Percentiles rank a stretch among this genome's conserved stretches.
Evolutionary conservation across 64 coral and sea anemone species (phyloP).

Genomic region (Anthopleura sola): DNA sequence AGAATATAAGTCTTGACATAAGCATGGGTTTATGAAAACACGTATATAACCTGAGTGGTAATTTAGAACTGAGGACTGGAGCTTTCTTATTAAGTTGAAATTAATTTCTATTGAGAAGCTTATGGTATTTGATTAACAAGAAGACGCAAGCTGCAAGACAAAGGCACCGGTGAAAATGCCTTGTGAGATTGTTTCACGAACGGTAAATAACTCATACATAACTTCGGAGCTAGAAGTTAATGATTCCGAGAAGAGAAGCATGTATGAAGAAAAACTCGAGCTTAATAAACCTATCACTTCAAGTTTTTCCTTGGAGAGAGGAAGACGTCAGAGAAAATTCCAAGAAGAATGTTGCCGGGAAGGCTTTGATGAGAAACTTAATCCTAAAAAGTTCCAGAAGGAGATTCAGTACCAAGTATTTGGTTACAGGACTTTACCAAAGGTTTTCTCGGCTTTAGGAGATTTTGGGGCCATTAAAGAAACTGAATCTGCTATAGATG

Average conservation of each 20-base stretch:
- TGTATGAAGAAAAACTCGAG: neutral
- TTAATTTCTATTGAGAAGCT: constrained; percentile 22
- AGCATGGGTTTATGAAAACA: neutral
- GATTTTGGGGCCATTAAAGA: neutral
- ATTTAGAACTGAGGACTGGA: too few relatives aligned
- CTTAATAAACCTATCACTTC: neutral
- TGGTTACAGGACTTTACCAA: neutral
- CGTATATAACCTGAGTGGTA: too few relatives aligned
- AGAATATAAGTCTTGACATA: neutral
- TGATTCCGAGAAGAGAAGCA: neutral
- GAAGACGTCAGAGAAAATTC: neutral
- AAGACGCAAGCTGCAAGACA: neutral
- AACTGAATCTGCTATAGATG: neutral
- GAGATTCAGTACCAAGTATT: neutral
- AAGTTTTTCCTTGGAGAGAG: neutral
- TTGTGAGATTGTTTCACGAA: neutral
- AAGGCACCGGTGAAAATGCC: constrained; percentile 8
- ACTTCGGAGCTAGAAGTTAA: neutral
- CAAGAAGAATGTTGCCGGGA: neutral
- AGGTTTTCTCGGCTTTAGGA: neutral
- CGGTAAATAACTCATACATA: constrained; percentile 3
- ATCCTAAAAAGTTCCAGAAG: neutral
- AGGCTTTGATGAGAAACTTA: neutral
- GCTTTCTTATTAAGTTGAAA: neutral
- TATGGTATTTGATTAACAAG: constrained; percentile 14